A percentile compares a stretch with the other conserved stretches of the same genome.
These are phyloP conservation scores for Atopsyche davidsoni DNA, from an alignment of 1,140 invertebrate genomes.

Conservation along the genomic window DNA sequence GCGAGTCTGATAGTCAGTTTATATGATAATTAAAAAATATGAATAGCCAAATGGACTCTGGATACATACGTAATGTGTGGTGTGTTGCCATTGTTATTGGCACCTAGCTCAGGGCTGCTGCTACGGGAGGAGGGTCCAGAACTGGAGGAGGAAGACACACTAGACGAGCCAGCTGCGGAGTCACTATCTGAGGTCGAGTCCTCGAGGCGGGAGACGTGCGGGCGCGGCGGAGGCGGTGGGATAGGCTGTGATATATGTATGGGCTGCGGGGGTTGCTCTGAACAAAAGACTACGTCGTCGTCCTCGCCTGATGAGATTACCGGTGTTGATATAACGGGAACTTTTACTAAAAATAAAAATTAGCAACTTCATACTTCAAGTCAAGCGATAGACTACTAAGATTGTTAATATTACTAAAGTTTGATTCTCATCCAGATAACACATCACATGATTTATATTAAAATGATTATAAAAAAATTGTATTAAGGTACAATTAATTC, in stretches of 20 bases:
- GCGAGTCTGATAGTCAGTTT: no score
- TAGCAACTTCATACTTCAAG: no score
- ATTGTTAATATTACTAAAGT: no score
- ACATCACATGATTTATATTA: no score
- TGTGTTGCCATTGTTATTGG: slow-evolving; percentile 5
- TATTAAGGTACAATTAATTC: no score
- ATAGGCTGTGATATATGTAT: slow-evolving; percentile 1
- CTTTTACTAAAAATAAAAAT: no score
- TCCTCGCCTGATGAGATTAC: background rate
- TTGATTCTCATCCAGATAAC: no score
- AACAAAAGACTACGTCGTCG: slow-evolving; percentile 15
- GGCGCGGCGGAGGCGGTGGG: slow-evolving; percentile 6
- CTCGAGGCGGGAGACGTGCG: slow-evolving; percentile 35
- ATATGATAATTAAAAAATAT: no score
- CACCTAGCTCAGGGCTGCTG: slow-evolving; percentile 6
- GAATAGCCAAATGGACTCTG: background rate
- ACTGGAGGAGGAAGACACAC: no score
- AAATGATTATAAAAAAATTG: no score
- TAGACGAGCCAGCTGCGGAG: slow-evolving; percentile 33
- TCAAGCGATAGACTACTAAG: no score
- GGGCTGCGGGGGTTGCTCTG: slow-evolving; percentile 4
- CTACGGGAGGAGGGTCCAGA: background rate
- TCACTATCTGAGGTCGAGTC: slow-evolving; percentile 40
- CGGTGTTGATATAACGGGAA: no score
- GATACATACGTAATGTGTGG: background rate